Base-by-base conservation (phyloP, 2,113 vertebrate species). In the Hyperoodon ampullatus region DNA sequence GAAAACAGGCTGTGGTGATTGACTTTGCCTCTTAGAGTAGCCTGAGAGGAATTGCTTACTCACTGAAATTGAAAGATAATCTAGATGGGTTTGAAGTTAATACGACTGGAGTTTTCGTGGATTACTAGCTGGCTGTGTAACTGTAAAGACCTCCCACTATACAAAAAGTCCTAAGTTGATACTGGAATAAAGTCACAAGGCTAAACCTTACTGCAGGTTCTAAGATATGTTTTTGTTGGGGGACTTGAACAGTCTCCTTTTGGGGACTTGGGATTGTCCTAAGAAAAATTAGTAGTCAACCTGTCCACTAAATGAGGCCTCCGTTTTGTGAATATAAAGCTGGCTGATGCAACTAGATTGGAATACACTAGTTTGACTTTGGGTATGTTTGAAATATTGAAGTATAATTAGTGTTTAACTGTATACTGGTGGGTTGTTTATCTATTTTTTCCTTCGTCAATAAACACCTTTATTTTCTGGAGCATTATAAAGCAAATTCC, bases 1-100 rank as follows among this genome's bases (percentile, higher is more conserved):
- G 77, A 53, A 97, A 89, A 77, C 86, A 83, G 78, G 24, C n/a
- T 87, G 72, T 55, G 35, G 74, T 80, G 50, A 90, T n/a, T 65
- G 68, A 78, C 50, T 94, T 94, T 93, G 75, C n/a, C 61, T 94
- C 30, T 80, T 75, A 53, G n/a, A 35, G 33, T 44, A 65, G n/a
- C 11, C 68, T n/a, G 24, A 53, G 90, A 26, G 35, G 33, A 47
- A 21, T 14, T 87, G 53, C 61, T 63, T 71, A 39, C 42, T 77
- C 47, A 33, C 1, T 82, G 72, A 30, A 88, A 72, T 47, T 21
- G n/a, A 90, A 90, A 90, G 44, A 50, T 53, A n/a, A n/a, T 81
- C 7, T 63, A 68, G 44, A n/a, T 71, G 70, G 39, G 33, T 61
- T 72, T 23, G 55, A 78, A n/a, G 88, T 39, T 61, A 80, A 12